Percentiles rank a stretch among this genome's conserved stretches.
These are phyloP conservation scores for Eulemur macaco DNA, from an alignment of 2,113 vertebrate species.

Conservation along the genomic window DNA sequence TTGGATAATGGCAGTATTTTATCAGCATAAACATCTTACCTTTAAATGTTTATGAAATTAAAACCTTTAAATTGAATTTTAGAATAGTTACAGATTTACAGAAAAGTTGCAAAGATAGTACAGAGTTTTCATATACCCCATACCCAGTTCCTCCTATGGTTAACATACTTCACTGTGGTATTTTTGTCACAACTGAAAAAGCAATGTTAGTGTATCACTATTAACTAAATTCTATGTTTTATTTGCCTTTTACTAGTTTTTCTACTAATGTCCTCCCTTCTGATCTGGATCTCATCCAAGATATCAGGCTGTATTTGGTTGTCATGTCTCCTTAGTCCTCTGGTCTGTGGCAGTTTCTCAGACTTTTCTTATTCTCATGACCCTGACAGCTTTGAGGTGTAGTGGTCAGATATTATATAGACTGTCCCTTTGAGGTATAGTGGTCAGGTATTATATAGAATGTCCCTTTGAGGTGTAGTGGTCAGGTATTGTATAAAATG, in stretches of 20 bases:
- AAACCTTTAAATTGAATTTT: neutral
- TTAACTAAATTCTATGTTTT: neutral
- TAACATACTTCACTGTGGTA: neutral
- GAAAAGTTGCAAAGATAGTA: neutral
- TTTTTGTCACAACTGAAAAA: neutral
- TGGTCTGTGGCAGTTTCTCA: neutral
- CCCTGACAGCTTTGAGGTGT: neutral
- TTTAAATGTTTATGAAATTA: no score
- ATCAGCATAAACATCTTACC: neutral
- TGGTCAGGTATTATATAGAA: no score
- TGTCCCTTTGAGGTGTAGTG: no score
- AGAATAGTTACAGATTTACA: neutral
- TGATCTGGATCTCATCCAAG: neutral
- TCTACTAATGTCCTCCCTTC: neutral
- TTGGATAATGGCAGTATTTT: neutral
- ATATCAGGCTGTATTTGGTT: neutral
- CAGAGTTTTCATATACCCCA: accelerated
- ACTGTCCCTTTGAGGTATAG: no score
- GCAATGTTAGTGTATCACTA: accelerated
- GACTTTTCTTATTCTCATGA: neutral
- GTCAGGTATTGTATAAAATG: neutral
- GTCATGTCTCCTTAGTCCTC: neutral
- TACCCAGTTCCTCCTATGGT: neutral
- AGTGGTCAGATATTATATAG: neutral
- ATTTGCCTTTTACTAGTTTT: neutral